Evolutionary conservation across 2,113 vertebrate species (phyloP).

Genomic region (Thryonomys swinderianus): DNA sequence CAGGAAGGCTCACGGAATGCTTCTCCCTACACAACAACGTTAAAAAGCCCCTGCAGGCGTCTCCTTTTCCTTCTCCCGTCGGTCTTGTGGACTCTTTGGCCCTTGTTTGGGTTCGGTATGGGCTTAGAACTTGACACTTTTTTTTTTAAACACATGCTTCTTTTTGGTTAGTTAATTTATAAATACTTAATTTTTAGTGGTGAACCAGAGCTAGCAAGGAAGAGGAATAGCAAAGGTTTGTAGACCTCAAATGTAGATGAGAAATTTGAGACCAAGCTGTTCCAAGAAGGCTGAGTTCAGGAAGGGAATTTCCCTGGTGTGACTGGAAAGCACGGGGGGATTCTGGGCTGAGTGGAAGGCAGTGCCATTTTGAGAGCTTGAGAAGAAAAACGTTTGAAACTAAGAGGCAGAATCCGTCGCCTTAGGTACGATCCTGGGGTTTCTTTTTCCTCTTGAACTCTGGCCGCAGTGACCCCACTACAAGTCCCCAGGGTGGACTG

Average conservation of each 20-base stretch:
- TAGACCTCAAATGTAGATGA: conserved; percentile 14
- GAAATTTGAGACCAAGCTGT: conserved; percentile 43
- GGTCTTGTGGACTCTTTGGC: neutral
- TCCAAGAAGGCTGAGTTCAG: conserved; percentile 14
- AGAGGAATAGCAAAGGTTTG: neutral
- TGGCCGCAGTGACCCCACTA: neutral
- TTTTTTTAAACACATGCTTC: neutral
- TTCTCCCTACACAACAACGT: neutral
- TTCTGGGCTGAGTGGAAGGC: neutral
- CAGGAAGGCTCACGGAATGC: neutral
- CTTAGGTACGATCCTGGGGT: neutral
- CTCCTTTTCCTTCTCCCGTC: neutral
- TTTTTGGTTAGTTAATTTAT: conserved; percentile 28
- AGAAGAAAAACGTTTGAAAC: neutral
- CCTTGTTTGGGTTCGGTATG: neutral
- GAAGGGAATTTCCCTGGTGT: conserved; percentile 28
- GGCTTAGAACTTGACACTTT: neutral
- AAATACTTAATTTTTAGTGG: conserved; percentile 16
- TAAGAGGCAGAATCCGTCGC: neutral
- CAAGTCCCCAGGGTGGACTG: neutral
- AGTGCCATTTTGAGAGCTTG: neutral
- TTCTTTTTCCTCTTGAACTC: neutral
- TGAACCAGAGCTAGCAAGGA: conserved; percentile 3
- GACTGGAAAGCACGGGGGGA: neutral
- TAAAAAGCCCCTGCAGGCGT: neutral